Conservation (phyloP, 2,797 vertebrate genomes). For the Lithobates pipiens region DNA sequence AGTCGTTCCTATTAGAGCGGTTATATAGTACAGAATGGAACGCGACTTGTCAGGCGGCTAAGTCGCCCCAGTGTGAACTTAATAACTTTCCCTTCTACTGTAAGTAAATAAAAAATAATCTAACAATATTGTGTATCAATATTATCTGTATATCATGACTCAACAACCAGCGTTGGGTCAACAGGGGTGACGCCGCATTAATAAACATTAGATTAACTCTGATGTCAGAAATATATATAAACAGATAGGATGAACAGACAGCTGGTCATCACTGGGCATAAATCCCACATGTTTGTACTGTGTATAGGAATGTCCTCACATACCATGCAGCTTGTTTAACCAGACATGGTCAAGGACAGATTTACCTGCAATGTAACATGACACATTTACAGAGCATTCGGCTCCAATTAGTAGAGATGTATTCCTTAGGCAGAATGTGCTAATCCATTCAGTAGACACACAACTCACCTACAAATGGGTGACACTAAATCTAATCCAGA, state of each 20-base stretch:
- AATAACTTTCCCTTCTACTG: not conserved
- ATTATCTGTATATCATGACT: not conserved
- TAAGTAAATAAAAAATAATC: not conserved
- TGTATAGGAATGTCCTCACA: slow-evolving; percentile 41
- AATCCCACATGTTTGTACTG: slow-evolving; percentile 43
- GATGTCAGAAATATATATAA: slow-evolving; percentile 37
- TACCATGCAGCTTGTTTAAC: slow-evolving; percentile 5
- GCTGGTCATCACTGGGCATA: slow-evolving; percentile 55
- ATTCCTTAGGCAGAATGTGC: not conserved
- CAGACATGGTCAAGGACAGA: slow-evolving; percentile 28
- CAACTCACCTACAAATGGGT: not conserved
- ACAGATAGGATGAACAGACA: slow-evolving; percentile 51
- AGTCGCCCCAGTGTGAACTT: no score
- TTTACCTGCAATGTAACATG: not conserved
- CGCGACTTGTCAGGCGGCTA: no score
- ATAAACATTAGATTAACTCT: slow-evolving; percentile 41
- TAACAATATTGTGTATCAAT: not conserved
- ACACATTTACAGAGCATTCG: not conserved
- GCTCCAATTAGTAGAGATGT: not conserved
- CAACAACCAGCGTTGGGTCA: slow-evolving; percentile 2
- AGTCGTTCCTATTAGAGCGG: no score
- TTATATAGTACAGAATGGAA: no score
- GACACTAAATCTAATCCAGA: no score
- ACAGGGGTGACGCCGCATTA: not conserved
- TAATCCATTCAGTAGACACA: not conserved